Percentiles rank a stretch among this genome's conserved stretches.
Conservation (phyloP, 1,140 invertebrate genomes). For the Tetranychus urticae region DNA sequence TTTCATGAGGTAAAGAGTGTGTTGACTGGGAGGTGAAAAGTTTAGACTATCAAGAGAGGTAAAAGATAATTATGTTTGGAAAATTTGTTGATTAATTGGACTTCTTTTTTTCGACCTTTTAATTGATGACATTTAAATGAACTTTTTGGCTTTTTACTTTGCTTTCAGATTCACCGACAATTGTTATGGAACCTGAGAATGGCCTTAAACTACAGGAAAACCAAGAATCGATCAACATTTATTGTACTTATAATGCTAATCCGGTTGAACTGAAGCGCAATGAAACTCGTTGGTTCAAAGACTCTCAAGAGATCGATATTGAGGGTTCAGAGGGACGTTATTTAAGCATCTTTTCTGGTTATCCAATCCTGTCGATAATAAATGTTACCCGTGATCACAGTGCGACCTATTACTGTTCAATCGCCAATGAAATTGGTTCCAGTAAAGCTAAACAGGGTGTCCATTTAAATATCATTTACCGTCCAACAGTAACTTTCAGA, state of each 20-base stretch:
- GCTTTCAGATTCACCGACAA: constrained; percentile 13
- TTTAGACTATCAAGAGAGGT: no score
- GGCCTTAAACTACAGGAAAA: constrained; percentile 14
- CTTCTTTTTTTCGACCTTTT: no score
- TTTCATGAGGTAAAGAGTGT: no score
- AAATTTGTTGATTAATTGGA: no score
- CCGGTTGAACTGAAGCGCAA: constrained; percentile 10
- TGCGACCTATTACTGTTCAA: constrained; percentile 49
- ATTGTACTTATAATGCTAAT: constrained; percentile 15
- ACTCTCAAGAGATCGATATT: constrained; percentile 9
- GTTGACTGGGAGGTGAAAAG: no score
- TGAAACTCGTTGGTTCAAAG: constrained; percentile 13
- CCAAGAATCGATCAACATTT: constrained; percentile 9
- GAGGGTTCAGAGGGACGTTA: constrained; percentile 4
- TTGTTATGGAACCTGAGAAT: constrained; percentile 13
- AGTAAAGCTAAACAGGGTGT: constrained; percentile 22
- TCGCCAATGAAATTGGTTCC: constrained; percentile 46
- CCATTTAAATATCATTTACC: constrained; percentile 22
- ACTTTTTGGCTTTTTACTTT: no score
- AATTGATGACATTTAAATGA: no score
- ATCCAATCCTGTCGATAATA: constrained; percentile 35
- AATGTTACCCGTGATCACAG: constrained; percentile 46
- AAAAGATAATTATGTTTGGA: no score
- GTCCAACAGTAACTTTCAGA: constrained; percentile 38
- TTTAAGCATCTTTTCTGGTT: not conserved